Conservation (phyloP, 2,113 vertebrate species). For the Indri indri region DNA sequence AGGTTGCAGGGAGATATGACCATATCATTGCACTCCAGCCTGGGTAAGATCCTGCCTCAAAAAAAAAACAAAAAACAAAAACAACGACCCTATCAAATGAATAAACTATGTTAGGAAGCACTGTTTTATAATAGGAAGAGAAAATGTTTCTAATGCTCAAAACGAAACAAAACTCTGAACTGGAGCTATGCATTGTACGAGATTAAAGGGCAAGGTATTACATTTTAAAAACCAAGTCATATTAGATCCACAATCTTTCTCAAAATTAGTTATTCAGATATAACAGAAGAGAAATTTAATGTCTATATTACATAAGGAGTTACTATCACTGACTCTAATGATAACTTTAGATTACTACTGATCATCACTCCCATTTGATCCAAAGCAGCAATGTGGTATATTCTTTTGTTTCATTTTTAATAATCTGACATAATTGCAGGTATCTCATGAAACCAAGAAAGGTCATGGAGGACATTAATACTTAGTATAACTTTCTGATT, state of each 20-base stretch:
- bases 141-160: neutral
- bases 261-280: neutral
- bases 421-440: neutral
- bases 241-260: neutral
- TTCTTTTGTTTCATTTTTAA: neutral
- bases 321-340: neutral
- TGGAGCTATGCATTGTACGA: neutral
- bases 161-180: neutral
- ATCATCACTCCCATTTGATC: neutral
- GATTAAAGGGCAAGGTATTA: neutral
- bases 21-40: too few species aligned
- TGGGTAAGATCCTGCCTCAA: too few species aligned
- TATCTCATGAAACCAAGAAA: neutral
- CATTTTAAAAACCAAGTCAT: neutral
- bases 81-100: too few species aligned
- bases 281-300: neutral
- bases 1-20: too few species aligned
- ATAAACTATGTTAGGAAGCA: neutral
- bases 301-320: neutral
- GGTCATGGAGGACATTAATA: neutral
- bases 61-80: too few species aligned
- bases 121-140: neutral
- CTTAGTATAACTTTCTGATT: neutral
- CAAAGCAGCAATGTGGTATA: neutral
- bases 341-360: neutral